A percentile compares a stretch with the other conserved stretches of the same genome.
Conservation (phyloP, 2,113 vertebrate species). For the Indicator maculatus region DNA sequence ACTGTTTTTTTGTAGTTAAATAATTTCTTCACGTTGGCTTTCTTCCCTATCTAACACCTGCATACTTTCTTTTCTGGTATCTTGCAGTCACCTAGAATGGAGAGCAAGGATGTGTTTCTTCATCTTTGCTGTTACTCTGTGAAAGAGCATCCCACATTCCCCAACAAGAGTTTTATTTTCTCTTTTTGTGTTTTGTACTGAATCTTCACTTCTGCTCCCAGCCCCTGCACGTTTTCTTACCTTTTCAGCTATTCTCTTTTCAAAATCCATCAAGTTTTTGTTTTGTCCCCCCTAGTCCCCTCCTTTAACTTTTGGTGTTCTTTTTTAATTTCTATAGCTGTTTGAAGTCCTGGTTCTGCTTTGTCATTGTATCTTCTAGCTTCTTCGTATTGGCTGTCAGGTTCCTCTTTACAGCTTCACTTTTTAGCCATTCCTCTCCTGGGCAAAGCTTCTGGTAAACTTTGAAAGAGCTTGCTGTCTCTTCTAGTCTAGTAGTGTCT, state of each 20-base stretch:
- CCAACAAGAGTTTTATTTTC: conserved; percentile 3
- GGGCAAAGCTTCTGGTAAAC: neutral
- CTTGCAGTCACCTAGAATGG: neutral
- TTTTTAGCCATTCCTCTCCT: neutral
- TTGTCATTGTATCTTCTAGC: conserved; percentile 14
- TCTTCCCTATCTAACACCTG: neutral
- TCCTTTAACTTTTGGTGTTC: neutral
- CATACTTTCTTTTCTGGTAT: neutral
- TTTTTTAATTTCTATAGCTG: conserved; percentile 1
- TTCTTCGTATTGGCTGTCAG: conserved; percentile 1
- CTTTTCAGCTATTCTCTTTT: conserved; percentile 24
- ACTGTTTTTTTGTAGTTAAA: neutral
- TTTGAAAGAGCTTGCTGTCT: neutral
- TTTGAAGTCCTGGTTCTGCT: conserved; percentile 30
- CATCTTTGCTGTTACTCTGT: conserved; percentile 1
- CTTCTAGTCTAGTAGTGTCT: neutral
- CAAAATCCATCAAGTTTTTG: conserved; percentile 9
- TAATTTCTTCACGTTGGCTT: neutral
- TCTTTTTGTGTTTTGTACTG: neutral
- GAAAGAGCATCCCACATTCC: neutral
- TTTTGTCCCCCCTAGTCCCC: neutral
- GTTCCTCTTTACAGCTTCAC: neutral
- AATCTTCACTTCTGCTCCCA: neutral
- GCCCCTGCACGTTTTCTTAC: neutral
- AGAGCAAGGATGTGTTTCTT: conserved; percentile 2